phyloP scores from a whole-genome alignment of 2,113 vertebrate genomes.

The Burhinus bistriatus region DNA sequence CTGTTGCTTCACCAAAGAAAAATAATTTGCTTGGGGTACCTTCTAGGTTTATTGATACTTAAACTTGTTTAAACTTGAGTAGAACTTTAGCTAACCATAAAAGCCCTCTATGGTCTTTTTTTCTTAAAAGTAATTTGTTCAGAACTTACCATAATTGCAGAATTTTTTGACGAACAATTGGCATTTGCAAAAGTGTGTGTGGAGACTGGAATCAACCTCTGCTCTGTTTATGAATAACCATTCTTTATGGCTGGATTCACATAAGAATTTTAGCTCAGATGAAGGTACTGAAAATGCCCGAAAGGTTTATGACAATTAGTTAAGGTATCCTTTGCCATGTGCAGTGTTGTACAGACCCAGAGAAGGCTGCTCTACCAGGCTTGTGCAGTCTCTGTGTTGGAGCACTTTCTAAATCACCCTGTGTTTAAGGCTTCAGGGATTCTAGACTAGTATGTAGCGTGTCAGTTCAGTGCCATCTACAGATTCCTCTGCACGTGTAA shows the following conservation, averaged over 20 bases:
- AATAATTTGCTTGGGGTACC: not conserved
- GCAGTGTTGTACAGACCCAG: not conserved
- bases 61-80: not conserved
- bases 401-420: not conserved
- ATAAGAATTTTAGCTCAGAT: not conserved
- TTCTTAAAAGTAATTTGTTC: not conserved
- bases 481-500: not conserved
- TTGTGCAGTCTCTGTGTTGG: not conserved
- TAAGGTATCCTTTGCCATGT: not conserved
- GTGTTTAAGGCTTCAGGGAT: not conserved
- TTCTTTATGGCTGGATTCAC: not conserved
- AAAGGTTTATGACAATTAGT: not conserved
- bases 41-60: not conserved
- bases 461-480: not conserved
- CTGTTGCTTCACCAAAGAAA: not conserved
- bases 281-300: not conserved
- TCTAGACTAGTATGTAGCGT: not conserved
- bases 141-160: not conserved
- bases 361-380: not conserved
- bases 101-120: not conserved
- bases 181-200: not conserved
- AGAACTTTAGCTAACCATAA: not conserved
- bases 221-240: not conserved
- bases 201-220: not conserved
- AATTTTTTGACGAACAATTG: not conserved